Conservation (phyloP, 2,113 vertebrate genomes). For the Glaucomys volans region DNA sequence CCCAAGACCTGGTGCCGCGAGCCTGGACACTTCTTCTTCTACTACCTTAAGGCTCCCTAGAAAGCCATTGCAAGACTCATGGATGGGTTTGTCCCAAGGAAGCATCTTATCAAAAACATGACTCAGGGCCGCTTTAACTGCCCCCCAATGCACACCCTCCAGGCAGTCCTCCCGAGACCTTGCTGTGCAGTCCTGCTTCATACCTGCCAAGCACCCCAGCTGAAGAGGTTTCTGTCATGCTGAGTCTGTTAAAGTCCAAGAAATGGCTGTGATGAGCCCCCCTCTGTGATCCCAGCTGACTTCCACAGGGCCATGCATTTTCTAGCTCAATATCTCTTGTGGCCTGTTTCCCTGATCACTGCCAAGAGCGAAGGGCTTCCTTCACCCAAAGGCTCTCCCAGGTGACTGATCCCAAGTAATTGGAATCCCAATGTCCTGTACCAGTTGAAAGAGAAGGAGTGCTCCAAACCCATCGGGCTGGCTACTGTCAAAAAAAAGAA, state of each 20-base stretch:
- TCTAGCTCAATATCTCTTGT: neutral
- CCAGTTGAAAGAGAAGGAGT: neutral
- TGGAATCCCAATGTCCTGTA: neutral
- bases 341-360: conserved; percentile 20
- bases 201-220: neutral
- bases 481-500: neutral
- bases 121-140: neutral
- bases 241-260: conserved; percentile 42
- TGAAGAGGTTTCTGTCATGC: neutral
- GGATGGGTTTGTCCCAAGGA: neutral
- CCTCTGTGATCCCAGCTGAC: conserved; percentile 49
- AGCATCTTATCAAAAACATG: neutral
- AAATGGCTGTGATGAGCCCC: neutral
- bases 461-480: neutral
- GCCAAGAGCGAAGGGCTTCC: conserved; percentile 2
- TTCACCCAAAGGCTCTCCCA: neutral
- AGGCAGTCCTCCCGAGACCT: neutral
- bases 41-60: neutral
- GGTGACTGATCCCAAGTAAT: neutral
- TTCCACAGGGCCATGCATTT: neutral
- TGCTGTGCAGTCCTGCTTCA: neutral
- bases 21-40: neutral
- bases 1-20: neutral
- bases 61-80: neutral
- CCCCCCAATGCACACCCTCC: neutral